Percentiles rank a stretch among this genome's conserved stretches.
Conservation (phyloP, 53 echinoderm and acorn worm genomes). For the Pentamera pediparva region DNA sequence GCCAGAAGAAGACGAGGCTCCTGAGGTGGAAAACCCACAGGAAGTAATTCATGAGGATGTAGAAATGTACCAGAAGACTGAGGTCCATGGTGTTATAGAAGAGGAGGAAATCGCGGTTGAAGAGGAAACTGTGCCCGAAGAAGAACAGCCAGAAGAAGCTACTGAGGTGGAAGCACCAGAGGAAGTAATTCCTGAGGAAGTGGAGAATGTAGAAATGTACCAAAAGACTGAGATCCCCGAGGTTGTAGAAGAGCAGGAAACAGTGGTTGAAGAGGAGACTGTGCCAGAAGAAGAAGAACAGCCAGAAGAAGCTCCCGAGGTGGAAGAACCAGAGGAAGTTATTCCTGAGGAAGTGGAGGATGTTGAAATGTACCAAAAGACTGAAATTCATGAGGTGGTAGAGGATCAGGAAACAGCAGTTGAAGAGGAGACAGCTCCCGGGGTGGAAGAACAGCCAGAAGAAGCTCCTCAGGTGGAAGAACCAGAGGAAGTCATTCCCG, state of each 20-base stretch:
- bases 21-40: neutral
- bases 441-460: constrained; percentile 26
- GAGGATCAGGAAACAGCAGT: neutral
- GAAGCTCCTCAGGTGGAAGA: constrained; percentile 1
- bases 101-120: neutral
- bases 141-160: neutral
- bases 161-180: neutral
- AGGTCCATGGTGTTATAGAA: neutral
- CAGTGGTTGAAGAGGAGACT: neutral
- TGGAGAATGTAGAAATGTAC: too few relatives aligned
- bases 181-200: neutral
- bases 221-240: neutral
- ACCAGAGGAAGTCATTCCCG: constrained; percentile 27
- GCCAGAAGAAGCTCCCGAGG: constrained; percentile 20
- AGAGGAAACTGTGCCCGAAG: neutral
- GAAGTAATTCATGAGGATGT: neutral
- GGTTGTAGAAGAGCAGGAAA: neutral
- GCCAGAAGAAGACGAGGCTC: constrained; percentile 5
- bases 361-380: constrained; percentile 22
- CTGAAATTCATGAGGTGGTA: constrained; percentile 21
- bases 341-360: constrained; percentile 2
- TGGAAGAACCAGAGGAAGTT: neutral
- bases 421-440: constrained; percentile 37
- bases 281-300: neutral
- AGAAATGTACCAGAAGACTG: neutral